These are phyloP conservation scores for Xerus inauris DNA, from an alignment of 2,113 vertebrate genomes.

Conservation along the genomic window DNA sequence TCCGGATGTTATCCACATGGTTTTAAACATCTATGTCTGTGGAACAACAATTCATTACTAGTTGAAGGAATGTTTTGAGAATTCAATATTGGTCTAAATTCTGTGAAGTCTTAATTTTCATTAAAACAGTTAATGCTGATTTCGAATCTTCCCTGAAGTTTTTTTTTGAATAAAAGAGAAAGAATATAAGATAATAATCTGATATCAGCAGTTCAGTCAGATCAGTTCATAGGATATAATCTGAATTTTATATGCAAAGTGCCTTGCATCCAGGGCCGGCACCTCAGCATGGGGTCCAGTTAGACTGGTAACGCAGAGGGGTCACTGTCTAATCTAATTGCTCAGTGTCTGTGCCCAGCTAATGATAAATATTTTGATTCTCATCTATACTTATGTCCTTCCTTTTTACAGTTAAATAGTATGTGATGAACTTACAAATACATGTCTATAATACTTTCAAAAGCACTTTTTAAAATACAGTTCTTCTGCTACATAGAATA, in stretches of 20 bases:
- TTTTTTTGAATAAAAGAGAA: constrained; percentile 4
- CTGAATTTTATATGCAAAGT: background rate
- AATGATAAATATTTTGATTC: background rate
- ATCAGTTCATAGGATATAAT: background rate
- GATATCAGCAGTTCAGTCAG: background rate
- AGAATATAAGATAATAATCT: background rate
- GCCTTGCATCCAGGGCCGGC: no score
- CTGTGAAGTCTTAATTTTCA: background rate
- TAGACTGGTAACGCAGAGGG: background rate
- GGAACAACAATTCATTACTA: background rate
- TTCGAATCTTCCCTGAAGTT: background rate
- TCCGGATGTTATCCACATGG: background rate
- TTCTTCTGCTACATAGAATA: background rate
- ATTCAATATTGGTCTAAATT: background rate
- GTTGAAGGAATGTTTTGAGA: constrained; percentile 1
- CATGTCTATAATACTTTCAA: background rate
- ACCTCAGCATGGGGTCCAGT: no score
- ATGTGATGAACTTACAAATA: background rate
- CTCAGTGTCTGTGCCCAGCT: background rate
- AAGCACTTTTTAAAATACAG: background rate
- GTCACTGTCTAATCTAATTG: background rate
- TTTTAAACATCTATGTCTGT: background rate
- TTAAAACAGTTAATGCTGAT: background rate
- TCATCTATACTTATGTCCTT: background rate
- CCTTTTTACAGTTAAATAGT: constrained; percentile 33